Base-by-base conservation (phyloP, 1,140 invertebrate species). In the Prorops nasuta region DNA sequence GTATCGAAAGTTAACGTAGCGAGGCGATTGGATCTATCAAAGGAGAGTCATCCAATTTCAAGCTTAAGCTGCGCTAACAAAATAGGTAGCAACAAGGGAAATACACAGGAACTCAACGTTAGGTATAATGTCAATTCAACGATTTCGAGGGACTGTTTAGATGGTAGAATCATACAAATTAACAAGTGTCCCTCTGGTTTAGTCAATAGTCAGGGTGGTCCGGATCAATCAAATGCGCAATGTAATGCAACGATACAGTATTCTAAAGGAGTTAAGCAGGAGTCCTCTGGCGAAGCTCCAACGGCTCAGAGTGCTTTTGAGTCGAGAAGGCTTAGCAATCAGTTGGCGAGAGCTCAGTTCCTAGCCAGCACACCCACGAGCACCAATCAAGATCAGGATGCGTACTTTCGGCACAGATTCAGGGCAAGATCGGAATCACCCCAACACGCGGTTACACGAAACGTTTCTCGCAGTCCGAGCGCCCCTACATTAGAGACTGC, bases 401-500 rank as follows among this genome's bases (percentile, higher is more conserved):
- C 56, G 8, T 66, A 66, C 24, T 59, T 66, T 15, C 50, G 52
- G n/a, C 66, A 66, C 19, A 57, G 67, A 18, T 72, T 73, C 35
- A 54, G 73, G 37, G 71, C 73, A 8, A 67, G 74, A 45, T 76
- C 76, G 0, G 74, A 71, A 49, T 75, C 76, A 1, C 74, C 76
- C 4, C 67, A 70, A 18, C 67, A 69, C 22, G 36, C 46, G 0
- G 44, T 51, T 4, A 53, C 50, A 6, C 63, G 68, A 19, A 69
- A 67, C 18, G 71, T 74, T n/a, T 42, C 67, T n/a, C 67, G 73
- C 18, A 72, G 72, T 39, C 70, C 74, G 0, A 77, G 72, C 53
- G 72, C 71, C 0, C 72, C 74, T 0, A 63, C 76, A 15, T 51
- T 78, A 22, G 76, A 77, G 49, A 78, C 76, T 22, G 76, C 76